phyloP scores from a whole-genome alignment of 64 coral and sea anemone species.

The Exaiptasia diaphana region DNA sequence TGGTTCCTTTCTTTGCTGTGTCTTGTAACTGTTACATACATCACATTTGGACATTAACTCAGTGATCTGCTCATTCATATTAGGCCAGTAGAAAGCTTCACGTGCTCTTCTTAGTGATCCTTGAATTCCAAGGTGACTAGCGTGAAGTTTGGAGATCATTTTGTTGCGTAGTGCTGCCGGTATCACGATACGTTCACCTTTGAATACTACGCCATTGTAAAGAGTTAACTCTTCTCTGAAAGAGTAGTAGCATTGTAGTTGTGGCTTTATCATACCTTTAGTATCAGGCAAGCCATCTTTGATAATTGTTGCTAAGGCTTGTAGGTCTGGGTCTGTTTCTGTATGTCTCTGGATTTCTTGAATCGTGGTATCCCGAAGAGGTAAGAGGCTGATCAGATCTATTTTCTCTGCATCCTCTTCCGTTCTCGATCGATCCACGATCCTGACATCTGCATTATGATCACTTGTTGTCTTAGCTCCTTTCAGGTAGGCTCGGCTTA shows the following conservation, averaged over 20 bases:
- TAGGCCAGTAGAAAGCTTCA: constrained; percentile 48
- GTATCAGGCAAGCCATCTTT: constrained; percentile 39
- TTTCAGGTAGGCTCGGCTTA: neutral
- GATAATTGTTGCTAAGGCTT: neutral
- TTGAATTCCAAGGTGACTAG: constrained; percentile 59
- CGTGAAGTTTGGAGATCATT: constrained; percentile 35
- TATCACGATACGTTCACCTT: constrained; percentile 28
- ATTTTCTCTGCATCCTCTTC: constrained; percentile 14
- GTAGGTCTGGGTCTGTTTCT: neutral
- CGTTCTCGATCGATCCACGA: neutral
- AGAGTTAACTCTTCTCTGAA: constrained; percentile 21
- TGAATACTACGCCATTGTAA: constrained; percentile 25
- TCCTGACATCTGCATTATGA: neutral
- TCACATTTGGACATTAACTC: constrained; percentile 25
- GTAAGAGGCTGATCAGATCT: neutral
- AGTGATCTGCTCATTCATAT: constrained; percentile 26
- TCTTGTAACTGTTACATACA: constrained; percentile 24
- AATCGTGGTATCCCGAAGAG: neutral
- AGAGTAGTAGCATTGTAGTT: neutral
- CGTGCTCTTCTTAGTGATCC: constrained; percentile 20
- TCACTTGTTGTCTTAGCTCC: neutral
- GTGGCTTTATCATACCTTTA: neutral
- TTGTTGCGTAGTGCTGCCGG: neutral
- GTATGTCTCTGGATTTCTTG: neutral
- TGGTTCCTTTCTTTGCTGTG: constrained; percentile 19